Evolutionary conservation across 2,888 invertebrate genomes (phyloP).

Genomic region (Tipula confusa): DNA sequence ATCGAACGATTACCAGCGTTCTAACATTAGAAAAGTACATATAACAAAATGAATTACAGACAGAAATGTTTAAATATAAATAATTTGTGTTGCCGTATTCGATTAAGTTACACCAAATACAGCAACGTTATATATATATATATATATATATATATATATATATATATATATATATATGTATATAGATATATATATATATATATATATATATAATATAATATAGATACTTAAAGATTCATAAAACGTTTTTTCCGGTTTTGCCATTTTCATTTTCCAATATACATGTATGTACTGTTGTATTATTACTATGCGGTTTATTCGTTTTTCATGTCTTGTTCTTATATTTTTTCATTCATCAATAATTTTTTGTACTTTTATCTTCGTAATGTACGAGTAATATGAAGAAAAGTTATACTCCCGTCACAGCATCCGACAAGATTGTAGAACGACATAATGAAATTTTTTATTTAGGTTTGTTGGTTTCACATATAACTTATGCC

Average conservation of each 20-base stretch:
- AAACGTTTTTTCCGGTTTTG: slow-evolving; percentile 3
- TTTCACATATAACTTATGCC: background rate
- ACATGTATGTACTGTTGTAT: background rate
- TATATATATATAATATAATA: too few relatives aligned
- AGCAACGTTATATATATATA: background rate
- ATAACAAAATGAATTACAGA: background rate
- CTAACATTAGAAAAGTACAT: background rate
- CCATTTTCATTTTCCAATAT: background rate
- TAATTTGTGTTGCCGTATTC: background rate
- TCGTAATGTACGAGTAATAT: background rate
- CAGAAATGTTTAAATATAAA: background rate
- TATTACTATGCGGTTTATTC: background rate
- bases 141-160: too few relatives aligned
- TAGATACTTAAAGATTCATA: slow-evolving; percentile 3
- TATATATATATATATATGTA: too few relatives aligned
- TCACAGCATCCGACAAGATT: background rate
- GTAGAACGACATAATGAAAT: background rate
- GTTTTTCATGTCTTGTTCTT: background rate
- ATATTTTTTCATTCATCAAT: background rate
- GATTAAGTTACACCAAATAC: background rate
- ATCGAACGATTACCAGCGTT: background rate
- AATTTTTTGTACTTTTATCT: background rate
- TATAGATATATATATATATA: too few relatives aligned
- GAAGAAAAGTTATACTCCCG: background rate
- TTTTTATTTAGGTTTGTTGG: background rate